These are phyloP conservation scores for Protomyctophum bolini DNA, from an alignment of 2,113 vertebrate species.

Conservation along the genomic window DNA sequence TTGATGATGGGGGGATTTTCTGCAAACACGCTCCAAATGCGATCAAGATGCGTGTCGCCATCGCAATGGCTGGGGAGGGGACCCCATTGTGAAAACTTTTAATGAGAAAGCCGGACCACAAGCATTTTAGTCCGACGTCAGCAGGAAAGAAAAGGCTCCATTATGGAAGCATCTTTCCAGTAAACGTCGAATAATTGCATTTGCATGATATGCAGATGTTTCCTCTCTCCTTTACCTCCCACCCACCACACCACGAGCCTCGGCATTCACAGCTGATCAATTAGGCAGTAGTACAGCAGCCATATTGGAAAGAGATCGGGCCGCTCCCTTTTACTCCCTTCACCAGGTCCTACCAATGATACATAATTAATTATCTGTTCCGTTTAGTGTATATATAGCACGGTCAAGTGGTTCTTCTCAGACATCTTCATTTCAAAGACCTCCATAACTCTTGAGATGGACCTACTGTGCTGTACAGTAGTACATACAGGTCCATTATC, in stretches of 20 bases:
- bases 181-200: background rate
- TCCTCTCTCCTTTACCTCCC: background rate
- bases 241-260: background rate
- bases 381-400: too few species aligned
- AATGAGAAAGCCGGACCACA: conserved; percentile 47
- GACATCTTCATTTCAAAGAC: too few species aligned
- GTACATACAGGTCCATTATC: too few species aligned
- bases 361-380: too few species aligned
- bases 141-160: conserved; percentile 6
- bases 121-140: conserved; percentile 39
- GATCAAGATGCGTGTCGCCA: conserved; percentile 58
- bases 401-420: too few species aligned
- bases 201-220: background rate
- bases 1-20: conserved; percentile 19
- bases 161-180: background rate
- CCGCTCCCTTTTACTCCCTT: too few species aligned
- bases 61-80: conserved; percentile 34
- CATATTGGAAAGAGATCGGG: too few species aligned
- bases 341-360: too few species aligned
- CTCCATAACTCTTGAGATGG: too few species aligned
- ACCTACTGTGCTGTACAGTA: too few species aligned
- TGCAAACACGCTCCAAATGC: conserved; percentile 59
- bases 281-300: too few species aligned
- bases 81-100: conserved; percentile 51
- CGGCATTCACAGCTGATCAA: background rate